Base-by-base conservation (phyloP, 2,113 vertebrate species). In the Urocitellus parryii region DNA sequence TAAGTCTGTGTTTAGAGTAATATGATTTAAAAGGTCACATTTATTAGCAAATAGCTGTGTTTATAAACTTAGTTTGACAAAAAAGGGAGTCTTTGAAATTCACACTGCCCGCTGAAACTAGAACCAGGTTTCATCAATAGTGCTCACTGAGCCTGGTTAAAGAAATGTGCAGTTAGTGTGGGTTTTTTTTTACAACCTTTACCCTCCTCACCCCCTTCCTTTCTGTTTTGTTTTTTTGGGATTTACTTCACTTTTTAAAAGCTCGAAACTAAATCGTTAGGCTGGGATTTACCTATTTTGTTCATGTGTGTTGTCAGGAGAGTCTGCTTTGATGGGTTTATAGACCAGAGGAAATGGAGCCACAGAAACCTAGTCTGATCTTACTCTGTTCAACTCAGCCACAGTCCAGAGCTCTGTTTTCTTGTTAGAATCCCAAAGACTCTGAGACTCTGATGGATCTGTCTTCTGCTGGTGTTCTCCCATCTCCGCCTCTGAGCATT, bases 21-120 rank as follows among this genome's bases (percentile, higher is more conserved):
- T 96, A 95, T 82, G 95, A 95, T 94, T 97, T 96, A 98, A 97
- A 97, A 96, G 97, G 86, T 97, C 96, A 79, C 91, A 98, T 95
- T 98, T 98, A 97, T 95, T 94, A 97, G 90, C 96, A 98, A 98
- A 98, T 98, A 97, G 63, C 88, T 79, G 24, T 97, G 77, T 97
- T 98, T 98, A 98, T 98, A 98, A 98, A 98, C 81, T 80, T 65
- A 89, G 65, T 39, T 94, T 74, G 94, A 96, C 97, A 45, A 96
- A 96, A 97, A 97, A 94, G 13, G 73, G 70, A 87, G 74, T 12
- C 90, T 96, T 98, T 97, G 96, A 96, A 97, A 79, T 94, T 45
- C 96, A 97, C 81, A 95, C 61, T 61, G 11, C 95, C 90, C 39
- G 67, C 65, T 96, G 86, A 32, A 96, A 96, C 93, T 88, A 91